Percentiles rank a stretch among this genome's conserved stretches.
Evolutionary conservation across 2,113 vertebrate species (phyloP).

Genomic region (Sturnira hondurensis): DNA sequence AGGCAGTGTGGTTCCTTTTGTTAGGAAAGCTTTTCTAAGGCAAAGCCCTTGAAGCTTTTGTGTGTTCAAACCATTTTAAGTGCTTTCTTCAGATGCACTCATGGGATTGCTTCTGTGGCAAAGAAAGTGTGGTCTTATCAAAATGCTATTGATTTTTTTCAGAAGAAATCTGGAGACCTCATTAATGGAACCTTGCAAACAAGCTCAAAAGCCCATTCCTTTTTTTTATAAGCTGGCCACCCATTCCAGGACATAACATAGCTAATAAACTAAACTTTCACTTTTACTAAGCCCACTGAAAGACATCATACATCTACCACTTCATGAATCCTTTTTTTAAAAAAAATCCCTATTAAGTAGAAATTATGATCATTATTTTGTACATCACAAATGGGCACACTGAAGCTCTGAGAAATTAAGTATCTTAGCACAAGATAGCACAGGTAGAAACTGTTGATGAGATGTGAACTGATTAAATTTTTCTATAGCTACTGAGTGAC

Average conservation of each 20-base stretch:
- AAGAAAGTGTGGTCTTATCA: background rate
- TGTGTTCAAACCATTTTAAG: constrained; percentile 36
- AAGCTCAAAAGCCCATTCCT: background rate
- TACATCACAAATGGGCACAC: background rate
- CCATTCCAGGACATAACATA: background rate
- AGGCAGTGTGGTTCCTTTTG: background rate
- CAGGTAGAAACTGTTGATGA: background rate
- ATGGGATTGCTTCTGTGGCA: background rate
- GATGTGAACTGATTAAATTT: background rate
- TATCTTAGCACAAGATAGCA: background rate
- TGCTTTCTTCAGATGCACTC: background rate
- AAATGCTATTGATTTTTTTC: constrained; percentile 43
- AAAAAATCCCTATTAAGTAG: background rate
- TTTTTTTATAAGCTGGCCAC: background rate
- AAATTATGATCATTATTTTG: background rate
- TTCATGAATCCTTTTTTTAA: background rate
- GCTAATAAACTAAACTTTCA: background rate
- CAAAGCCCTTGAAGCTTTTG: constrained; percentile 17
- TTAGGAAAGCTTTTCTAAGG: constrained; percentile 24
- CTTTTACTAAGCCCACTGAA: background rate
- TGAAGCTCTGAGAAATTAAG: background rate
- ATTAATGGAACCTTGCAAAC: background rate
- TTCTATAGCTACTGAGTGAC: background rate
- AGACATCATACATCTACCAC: background rate
- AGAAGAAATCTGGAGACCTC: constrained; percentile 16